Conservation (phyloP, 2,888 invertebrate genomes). For the Eupithecia vulgata region DNA sequence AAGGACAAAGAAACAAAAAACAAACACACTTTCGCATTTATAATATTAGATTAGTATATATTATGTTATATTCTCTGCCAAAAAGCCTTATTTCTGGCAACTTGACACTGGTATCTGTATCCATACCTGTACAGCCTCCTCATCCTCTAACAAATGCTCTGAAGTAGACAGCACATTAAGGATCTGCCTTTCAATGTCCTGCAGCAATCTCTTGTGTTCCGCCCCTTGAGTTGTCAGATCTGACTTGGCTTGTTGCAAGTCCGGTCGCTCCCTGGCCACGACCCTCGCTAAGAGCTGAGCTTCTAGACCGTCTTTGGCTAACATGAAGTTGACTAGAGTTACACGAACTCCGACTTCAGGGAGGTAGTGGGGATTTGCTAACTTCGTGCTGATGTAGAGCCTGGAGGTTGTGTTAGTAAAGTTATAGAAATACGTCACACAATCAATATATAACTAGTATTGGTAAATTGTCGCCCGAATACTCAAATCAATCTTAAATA, state of each 20-base stretch:
- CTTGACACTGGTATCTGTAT: no score
- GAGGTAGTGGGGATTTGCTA: constrained; percentile 96
- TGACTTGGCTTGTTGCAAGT: constrained; percentile 95
- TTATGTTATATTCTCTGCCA: no score
- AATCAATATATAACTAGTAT: no score
- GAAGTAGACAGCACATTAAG: constrained; percentile 84
- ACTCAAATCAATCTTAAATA: no score
- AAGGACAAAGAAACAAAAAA: no score
- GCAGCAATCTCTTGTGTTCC: constrained; percentile 90
- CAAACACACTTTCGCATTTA: no score
- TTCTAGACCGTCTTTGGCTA: constrained; percentile 93
- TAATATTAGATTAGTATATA: no score
- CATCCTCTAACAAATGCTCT: constrained; percentile 90
- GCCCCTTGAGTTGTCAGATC: constrained; percentile 94
- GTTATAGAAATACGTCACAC: no score
- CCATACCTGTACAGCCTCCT: constrained; percentile 90
- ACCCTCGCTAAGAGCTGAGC: constrained; percentile 95
- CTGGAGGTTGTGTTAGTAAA: constrained; percentile 65
- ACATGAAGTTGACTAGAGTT: constrained; percentile 95
- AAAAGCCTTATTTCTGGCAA: no score
- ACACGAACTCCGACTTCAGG: constrained; percentile 97
- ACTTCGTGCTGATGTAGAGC: constrained; percentile 96
- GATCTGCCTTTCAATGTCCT: constrained; percentile 96
- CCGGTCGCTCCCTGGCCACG: constrained; percentile 95
- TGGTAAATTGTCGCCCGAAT: no score